Conservation (phyloP, 1,140 invertebrate species). For the Pseudobourletiella spinata region DNA sequence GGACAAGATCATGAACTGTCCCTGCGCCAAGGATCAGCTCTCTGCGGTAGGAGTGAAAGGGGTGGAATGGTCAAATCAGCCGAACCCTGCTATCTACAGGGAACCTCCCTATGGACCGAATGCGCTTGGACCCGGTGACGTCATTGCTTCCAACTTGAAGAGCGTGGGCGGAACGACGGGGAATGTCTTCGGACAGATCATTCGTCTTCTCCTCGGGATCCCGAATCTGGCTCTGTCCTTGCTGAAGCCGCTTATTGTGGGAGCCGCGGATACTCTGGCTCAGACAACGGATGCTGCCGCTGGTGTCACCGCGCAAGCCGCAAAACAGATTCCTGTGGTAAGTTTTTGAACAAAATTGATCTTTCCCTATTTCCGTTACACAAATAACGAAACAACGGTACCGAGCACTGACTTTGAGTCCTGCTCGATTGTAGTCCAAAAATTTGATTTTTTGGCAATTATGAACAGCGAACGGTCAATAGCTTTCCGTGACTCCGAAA, state of each 20-base stretch:
- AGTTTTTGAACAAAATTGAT: conserved; percentile 6
- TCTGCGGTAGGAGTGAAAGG: conserved; percentile 34
- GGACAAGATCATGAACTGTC: conserved; percentile 37
- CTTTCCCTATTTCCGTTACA: background rate
- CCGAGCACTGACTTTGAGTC: no score
- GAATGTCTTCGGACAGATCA: conserved; percentile 36
- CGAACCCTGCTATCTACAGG: conserved; percentile 35
- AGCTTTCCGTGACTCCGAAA: no score
- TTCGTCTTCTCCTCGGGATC: conserved; percentile 33
- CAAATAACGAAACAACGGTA: no score
- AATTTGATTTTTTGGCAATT: no score
- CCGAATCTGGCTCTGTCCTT: conserved; percentile 34
- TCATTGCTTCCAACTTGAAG: conserved; percentile 36
- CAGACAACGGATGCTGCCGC: conserved; percentile 36
- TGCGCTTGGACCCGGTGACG: conserved; percentile 35
- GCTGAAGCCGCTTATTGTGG: conserved; percentile 35
- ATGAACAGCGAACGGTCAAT: no score
- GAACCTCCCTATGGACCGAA: conserved; percentile 36
- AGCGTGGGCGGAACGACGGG: conserved; percentile 36
- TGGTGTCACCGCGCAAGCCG: conserved; percentile 35
- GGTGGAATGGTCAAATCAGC: conserved; percentile 33
- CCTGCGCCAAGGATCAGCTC: conserved; percentile 35
- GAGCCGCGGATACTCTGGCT: conserved; percentile 36
- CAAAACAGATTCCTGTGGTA: conserved; percentile 35
- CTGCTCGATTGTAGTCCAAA: no score